Conservation (phyloP, 1,140 invertebrate species). For the Leptoteleia sp. region DNA sequence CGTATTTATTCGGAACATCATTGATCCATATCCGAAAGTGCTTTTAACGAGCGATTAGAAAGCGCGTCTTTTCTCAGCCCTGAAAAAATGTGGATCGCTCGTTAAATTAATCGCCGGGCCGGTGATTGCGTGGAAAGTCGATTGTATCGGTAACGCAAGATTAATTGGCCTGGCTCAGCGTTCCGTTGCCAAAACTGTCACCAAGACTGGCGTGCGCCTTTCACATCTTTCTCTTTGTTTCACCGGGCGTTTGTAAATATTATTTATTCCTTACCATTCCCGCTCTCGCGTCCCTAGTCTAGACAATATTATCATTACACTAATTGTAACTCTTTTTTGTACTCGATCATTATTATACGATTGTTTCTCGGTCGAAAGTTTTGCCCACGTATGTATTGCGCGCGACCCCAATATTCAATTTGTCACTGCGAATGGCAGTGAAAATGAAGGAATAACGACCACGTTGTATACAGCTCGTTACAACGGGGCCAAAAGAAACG, state of each 20-base stretch:
- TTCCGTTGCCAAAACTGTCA: conserved; percentile 20
- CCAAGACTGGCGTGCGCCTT: conserved; percentile 2
- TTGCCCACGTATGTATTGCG: not conserved
- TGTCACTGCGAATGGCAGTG: too few relatives aligned
- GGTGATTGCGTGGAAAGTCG: conserved; percentile 31
- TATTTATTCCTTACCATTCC: conserved; percentile 29
- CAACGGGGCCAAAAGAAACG: not conserved
- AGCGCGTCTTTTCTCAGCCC: conserved; percentile 21
- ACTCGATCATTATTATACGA: conserved; percentile 16
- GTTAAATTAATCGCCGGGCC: conserved; percentile 29
- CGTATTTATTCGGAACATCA: conserved; percentile 7
- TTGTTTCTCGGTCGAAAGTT: conserved; percentile 15
- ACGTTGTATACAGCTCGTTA: conserved; percentile 7
- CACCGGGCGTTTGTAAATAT: conserved; percentile 26
- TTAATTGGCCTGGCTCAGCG: conserved; percentile 18
- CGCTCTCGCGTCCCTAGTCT: not conserved
- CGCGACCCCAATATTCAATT: not conserved
- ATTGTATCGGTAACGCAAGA: conserved; percentile 28
- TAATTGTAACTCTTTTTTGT: conserved; percentile 12
- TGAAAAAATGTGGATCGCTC: conserved; percentile 20
- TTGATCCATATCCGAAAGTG: conserved; percentile 19
- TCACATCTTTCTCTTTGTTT: conserved; percentile 8
- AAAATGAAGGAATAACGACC: conserved; percentile 3
- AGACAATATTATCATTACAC: not conserved
- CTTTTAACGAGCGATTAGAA: conserved; percentile 37